phyloP scores from a whole-genome alignment of 2,113 vertebrate species.

The Otus sunia region DNA sequence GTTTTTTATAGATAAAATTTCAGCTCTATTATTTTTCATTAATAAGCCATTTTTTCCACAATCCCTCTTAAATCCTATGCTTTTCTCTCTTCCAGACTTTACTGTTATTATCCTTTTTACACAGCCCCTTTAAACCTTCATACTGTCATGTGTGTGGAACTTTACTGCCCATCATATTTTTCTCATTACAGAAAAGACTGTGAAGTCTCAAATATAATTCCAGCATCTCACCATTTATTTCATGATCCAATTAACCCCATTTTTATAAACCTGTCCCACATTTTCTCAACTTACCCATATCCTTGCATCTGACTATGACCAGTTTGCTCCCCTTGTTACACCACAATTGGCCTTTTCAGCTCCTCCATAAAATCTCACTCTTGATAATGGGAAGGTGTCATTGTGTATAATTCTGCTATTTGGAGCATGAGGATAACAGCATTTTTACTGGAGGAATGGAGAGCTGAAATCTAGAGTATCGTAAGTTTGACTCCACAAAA shows the following conservation, averaged over 20 bases:
- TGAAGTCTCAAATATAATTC: not conserved
- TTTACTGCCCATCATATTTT: not conserved
- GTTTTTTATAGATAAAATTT: not conserved
- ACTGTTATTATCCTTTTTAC: not conserved
- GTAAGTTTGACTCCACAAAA: not conserved
- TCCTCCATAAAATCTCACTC: not conserved
- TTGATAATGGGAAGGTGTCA: not conserved
- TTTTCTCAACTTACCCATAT: not conserved
- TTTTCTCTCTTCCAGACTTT: not conserved
- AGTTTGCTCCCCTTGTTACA: not conserved
- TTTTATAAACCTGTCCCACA: not conserved
- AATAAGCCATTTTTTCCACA: not conserved
- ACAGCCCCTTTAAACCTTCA: not conserved
- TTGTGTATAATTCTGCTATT: not conserved
- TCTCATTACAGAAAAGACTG: not conserved
- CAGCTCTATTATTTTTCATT: not conserved
- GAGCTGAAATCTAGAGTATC: not conserved
- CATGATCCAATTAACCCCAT: constrained; percentile 6
- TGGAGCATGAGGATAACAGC: not conserved
- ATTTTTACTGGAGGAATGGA: not conserved
- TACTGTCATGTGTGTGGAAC: not conserved
- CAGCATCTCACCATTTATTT: not conserved
- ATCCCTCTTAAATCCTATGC: not conserved
- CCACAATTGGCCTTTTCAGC: not conserved
- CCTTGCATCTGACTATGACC: not conserved